Evolutionary conservation across 2,888 invertebrate species (phyloP).

Genomic region (Theodoxus fluviatilis): DNA sequence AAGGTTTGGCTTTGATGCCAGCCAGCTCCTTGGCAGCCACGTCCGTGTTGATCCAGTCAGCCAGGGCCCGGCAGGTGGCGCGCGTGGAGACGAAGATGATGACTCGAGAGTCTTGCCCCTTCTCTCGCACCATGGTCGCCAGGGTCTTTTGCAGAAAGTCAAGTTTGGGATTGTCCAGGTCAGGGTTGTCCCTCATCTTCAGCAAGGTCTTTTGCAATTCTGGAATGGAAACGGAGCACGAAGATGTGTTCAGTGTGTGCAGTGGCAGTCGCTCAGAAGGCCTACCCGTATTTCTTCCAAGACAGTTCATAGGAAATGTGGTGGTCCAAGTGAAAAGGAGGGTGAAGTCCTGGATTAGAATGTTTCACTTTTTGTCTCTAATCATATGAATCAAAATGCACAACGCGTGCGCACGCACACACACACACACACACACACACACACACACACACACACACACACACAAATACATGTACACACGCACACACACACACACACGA

Average conservation of each 20-base stretch:
- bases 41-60: constrained; percentile 31
- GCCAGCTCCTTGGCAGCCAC: no score
- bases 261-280: no score
- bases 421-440: constrained; percentile 21
- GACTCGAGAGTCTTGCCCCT: constrained; percentile 36
- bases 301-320: no score
- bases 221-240: constrained; percentile 20
- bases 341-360: no score
- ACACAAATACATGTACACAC: constrained; percentile 17
- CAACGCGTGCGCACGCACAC: constrained; percentile 13
- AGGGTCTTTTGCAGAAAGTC: constrained; percentile 31
- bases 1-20: no score
- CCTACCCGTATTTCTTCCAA: no score
- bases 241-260: no score
- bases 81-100: constrained; percentile 43
- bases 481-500: constrained; percentile 7
- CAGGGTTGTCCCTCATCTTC: no score
- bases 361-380: no score
- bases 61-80: constrained; percentile 38
- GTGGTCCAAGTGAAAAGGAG: no score
- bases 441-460: constrained; percentile 25
- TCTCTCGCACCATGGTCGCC: constrained; percentile 28
- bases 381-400: no score
- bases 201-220: constrained; percentile 31
- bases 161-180: constrained; percentile 38